Conservation (phyloP, 37 sponge, comb jelly and placozoan species). For the Haliclona indistincta region DNA sequence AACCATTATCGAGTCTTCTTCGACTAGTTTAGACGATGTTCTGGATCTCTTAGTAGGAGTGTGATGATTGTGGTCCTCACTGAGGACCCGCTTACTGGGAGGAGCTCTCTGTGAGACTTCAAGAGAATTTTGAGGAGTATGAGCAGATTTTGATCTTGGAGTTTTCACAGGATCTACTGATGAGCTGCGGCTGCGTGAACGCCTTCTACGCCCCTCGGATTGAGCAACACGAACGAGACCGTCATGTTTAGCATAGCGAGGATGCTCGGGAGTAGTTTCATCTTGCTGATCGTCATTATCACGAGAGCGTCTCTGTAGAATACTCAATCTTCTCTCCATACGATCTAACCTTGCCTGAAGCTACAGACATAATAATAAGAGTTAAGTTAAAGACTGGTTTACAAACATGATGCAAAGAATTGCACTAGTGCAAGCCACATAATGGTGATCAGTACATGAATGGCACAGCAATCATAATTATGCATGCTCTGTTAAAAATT, state of each 20-base stretch:
- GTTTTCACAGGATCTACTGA: conserved; percentile 23
- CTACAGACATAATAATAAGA: conserved; percentile 14
- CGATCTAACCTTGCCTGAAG: conserved; percentile 68
- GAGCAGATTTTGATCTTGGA: not conserved
- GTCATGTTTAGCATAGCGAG: not conserved
- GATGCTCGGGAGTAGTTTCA: not conserved
- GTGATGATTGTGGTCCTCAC: not conserved
- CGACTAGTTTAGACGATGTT: not conserved
- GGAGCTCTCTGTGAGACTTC: not conserved
- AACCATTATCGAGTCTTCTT: not conserved
- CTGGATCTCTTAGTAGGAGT: not conserved
- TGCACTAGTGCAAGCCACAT: too few species aligned
- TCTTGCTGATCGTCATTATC: not conserved
- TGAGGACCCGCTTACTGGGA: not conserved
- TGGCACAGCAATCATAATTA: not conserved
- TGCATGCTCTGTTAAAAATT: not conserved
- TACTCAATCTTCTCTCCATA: conserved; percentile 68
- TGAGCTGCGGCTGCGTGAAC: conserved; percentile 35
- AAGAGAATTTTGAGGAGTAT: not conserved
- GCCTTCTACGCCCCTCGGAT: not conserved
- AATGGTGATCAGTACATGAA: conserved; percentile 6
- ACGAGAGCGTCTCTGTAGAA: conserved; percentile 48
- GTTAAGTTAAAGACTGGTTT: not conserved
- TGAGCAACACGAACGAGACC: conserved; percentile 8
- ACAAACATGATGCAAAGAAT: too few species aligned